Evolutionary conservation across 1,140 invertebrate species (phyloP), one percentile per base, ranked within the genome.

Genomic region (Procambarus virginalis): DNA sequence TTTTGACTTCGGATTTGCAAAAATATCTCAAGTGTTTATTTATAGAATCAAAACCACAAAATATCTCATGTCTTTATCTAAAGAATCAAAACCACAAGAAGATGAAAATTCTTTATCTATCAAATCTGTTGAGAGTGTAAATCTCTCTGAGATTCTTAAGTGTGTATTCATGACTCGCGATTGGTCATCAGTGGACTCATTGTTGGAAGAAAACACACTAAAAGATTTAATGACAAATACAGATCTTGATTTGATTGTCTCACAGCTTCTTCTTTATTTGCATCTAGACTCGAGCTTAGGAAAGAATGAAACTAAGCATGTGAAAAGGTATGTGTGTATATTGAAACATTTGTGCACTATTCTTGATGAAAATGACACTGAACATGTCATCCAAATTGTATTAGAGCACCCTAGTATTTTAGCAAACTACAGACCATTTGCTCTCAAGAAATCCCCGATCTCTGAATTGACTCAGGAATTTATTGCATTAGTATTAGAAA

Each of bases 101-200:
- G 20, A 55, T 45, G 46, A 12, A 20, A 9, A 55, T 55, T 55
- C 51, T 9, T 9, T 1, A 8, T 55, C 9, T 34, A 22, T 17
- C n/a, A 70, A 80, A 20, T 55, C 22, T 55, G 10, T 9, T 64
- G 86, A 88, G 22, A 58, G 34, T 55, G 46, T 48, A 22, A 49
- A 22, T 48, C 79, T 88, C 9, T 80, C 86, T 22, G 77, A 88
- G 20, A 88, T 88, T 51, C 49, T 80, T n/a, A 88, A 75, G 58
- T 82, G 82, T 22, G 8, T 88, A 17, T 88, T 88, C 17, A 82
- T 88, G 86, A 88, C 64, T 70, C 60, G 45, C 70, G 79, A 88
- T 58, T 78, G 78, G 86, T 9, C 45, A 70, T 73, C 78, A 34
- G 86, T 88, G 17, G 79, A 88, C 22, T 14, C 34, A 20, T 75